Percentiles rank a stretch among this genome's conserved stretches.
phyloP scores from a whole-genome alignment of 2,113 vertebrate species.

The Hippopotamus amphibius region DNA sequence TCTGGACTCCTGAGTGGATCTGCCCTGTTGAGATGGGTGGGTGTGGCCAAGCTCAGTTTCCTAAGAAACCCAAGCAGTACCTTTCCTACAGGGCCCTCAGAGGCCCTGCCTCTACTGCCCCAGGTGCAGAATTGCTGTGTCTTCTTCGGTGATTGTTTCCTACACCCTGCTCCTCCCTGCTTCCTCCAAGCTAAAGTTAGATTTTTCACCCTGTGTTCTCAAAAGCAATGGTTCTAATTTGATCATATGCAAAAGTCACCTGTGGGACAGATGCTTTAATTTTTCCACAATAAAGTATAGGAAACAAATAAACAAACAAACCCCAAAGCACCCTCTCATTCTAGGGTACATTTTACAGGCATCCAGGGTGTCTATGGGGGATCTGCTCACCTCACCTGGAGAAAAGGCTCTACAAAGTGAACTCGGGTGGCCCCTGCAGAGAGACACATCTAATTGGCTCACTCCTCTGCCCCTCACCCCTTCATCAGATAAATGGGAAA shows the following conservation, averaged over 20 bases:
- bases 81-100: background rate
- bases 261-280: background rate
- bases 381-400: background rate
- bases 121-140: background rate
- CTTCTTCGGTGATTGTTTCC: background rate
- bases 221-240: background rate
- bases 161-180: background rate
- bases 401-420: background rate
- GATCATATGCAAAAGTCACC: background rate
- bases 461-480: rapidly evolving
- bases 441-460: background rate
- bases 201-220: background rate
- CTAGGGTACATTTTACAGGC: background rate
- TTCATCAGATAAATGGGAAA: background rate
- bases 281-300: background rate
- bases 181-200: background rate
- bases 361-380: rapidly evolving
- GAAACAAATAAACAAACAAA: background rate
- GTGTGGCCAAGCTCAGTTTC: background rate
- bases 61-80: background rate
- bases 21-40: background rate
- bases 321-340: background rate
- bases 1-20: background rate
- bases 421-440: rapidly evolving
- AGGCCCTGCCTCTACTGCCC: background rate